A percentile compares a stretch with the other conserved stretches of the same genome.
phyloP scores from a whole-genome alignment of 2,797 vertebrate genomes.

The Eleutherodactylus coqui region DNA sequence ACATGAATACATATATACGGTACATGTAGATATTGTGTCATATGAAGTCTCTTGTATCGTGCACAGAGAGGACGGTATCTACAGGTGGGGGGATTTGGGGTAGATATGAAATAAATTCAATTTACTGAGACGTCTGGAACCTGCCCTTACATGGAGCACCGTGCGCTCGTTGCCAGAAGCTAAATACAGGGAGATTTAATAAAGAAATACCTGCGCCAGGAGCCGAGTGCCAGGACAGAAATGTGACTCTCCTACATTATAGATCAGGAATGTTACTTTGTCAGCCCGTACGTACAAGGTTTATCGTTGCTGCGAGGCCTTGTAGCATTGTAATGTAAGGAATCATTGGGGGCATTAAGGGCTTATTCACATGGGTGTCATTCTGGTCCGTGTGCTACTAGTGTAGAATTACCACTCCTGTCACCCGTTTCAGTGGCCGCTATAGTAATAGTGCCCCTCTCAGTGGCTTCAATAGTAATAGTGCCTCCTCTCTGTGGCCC shows the following conservation, averaged over 20 bases:
- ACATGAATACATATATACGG: neutral
- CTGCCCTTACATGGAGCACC: constrained; percentile 14
- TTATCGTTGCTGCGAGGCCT: neutral
- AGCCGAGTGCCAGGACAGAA: neutral
- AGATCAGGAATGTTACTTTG: neutral
- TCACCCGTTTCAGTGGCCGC: too few species aligned
- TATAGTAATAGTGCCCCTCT: too few species aligned
- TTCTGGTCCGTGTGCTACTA: too few species aligned
- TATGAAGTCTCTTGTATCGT: neutral
- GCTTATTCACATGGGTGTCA: too few species aligned
- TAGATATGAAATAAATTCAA: constrained; percentile 4
- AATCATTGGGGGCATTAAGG: neutral
- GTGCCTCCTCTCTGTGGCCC: too few species aligned
- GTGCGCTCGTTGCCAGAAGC: neutral
- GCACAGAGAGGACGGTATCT: neutral
- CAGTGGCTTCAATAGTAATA: too few species aligned
- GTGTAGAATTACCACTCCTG: too few species aligned
- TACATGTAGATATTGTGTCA: neutral
- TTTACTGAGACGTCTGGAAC: neutral
- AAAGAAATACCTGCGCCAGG: constrained; percentile 24
- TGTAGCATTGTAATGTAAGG: neutral
- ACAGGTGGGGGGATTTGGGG: neutral
- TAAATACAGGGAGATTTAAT: constrained; percentile 38
- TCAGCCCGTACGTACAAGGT: too few species aligned
- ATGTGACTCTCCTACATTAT: neutral